Conservation (phyloP, 2,888 invertebrate genomes). For the Nymphalis c-album region DNA sequence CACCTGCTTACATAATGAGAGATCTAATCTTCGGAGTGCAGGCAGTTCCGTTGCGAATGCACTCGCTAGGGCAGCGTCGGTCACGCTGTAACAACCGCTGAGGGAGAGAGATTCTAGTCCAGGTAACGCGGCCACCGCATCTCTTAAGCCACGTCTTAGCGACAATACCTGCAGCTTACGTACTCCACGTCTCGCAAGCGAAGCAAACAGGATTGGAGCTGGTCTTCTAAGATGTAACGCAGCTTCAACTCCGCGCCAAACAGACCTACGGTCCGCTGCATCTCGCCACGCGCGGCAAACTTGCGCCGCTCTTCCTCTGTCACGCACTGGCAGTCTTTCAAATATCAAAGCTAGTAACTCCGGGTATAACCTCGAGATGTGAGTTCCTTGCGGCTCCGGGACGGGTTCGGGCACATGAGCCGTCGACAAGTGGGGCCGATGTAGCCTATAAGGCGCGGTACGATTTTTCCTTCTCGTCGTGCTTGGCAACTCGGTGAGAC, state of each 20-base stretch:
- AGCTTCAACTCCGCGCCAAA: slow-evolving; percentile 97
- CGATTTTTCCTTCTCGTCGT: slow-evolving; percentile 78
- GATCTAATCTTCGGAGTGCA: slow-evolving; percentile 89
- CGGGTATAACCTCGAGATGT: slow-evolving; percentile 94
- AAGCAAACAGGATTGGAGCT: slow-evolving; percentile 91
- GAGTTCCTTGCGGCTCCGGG: slow-evolving; percentile 82
- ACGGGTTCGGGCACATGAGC: slow-evolving; percentile 74
- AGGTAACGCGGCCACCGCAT: slow-evolving; percentile 92
- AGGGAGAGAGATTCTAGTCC: slow-evolving; percentile 93
- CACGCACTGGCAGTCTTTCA: slow-evolving; percentile 91
- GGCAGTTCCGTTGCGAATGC: slow-evolving; percentile 90
- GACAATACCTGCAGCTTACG: slow-evolving; percentile 94
- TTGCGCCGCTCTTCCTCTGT: slow-evolving; percentile 94
- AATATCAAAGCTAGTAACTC: slow-evolving; percentile 96
- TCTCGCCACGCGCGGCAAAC: slow-evolving; percentile 95
- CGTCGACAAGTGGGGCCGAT: slow-evolving; percentile 83
- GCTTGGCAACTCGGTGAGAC: slow-evolving; percentile 74
- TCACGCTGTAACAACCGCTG: slow-evolving; percentile 96
- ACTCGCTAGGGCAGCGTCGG: slow-evolving; percentile 90
- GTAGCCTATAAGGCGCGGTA: slow-evolving; percentile 84
- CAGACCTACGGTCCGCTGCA: slow-evolving; percentile 94
- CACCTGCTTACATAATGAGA: slow-evolving; percentile 96
- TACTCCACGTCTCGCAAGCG: slow-evolving; percentile 93
- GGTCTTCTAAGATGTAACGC: slow-evolving; percentile 92
- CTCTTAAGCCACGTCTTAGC: slow-evolving; percentile 89